Percentiles rank a stretch among this genome's conserved stretches.
phyloP scores from a whole-genome alignment of 2,888 invertebrate species.

The Osmoderma eremita region DNA sequence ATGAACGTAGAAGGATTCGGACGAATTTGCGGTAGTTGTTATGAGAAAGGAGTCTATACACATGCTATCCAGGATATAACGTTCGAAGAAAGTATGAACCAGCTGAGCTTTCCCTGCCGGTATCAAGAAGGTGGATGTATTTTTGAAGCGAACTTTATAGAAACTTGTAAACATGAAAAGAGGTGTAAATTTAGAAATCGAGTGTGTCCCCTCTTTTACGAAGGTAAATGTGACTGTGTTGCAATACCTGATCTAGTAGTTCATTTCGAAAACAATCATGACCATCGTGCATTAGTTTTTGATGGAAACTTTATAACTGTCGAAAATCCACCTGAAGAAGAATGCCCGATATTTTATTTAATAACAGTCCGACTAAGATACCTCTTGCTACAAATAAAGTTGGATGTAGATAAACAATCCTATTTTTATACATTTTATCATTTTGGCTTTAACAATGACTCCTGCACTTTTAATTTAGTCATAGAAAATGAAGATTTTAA shows the following conservation, averaged over 20 bases:
- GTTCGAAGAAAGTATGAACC: background rate
- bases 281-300: background rate
- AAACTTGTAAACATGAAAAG: background rate
- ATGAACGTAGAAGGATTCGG: background rate
- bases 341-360: background rate
- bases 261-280: background rate
- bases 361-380: background rate
- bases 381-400: constrained; percentile 2
- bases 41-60: background rate
- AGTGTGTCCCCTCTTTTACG: constrained; percentile 14
- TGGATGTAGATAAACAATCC: background rate
- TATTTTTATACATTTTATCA: background rate
- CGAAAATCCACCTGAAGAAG: background rate
- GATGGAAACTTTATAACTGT: background rate
- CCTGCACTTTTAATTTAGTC: background rate
- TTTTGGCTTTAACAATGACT: background rate
- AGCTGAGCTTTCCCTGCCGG: background rate
- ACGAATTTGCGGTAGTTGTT: constrained; percentile 9
- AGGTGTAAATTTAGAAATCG: constrained; percentile 6
- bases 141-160: background rate
- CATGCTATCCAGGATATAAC: background rate
- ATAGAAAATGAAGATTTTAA: background rate
- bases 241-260: background rate
- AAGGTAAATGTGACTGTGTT: background rate
- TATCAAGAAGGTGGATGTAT: constrained; percentile 5